phyloP scores from a whole-genome alignment of 2,113 vertebrate species.

The Gallinago undulata region DNA sequence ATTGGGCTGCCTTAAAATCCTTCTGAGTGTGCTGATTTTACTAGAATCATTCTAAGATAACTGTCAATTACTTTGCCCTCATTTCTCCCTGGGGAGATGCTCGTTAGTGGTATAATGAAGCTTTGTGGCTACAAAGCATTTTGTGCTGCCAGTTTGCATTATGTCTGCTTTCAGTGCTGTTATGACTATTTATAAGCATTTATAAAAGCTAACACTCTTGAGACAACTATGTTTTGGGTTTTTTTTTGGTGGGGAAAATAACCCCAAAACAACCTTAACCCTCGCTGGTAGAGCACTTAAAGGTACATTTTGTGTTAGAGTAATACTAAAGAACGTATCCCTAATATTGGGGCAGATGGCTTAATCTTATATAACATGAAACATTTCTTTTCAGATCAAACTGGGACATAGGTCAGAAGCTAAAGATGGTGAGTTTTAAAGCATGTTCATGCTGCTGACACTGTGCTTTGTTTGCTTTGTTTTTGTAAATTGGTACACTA shows the following conservation, averaged over 20 bases:
- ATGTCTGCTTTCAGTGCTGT: neutral
- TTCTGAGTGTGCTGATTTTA: neutral
- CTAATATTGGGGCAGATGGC: neutral
- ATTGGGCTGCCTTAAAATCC: too few relatives aligned
- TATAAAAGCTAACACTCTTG: neutral
- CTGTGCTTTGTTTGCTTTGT: neutral
- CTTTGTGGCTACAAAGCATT: neutral
- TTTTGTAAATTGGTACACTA: neutral
- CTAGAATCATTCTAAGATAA: neutral
- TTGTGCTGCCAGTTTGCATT: neutral
- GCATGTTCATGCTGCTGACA: neutral
- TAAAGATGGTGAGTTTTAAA: conserved; percentile 89
- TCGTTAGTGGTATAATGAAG: neutral
- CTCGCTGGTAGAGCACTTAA: neutral
- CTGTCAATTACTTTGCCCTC: neutral
- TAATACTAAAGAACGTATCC: neutral
- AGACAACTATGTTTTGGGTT: neutral
- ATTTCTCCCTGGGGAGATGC: neutral
- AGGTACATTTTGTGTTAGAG: neutral
- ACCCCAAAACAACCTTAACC: neutral
- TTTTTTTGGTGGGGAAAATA: neutral
- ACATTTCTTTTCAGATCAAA: conserved; percentile 85
- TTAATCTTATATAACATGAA: neutral
- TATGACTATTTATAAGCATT: neutral
- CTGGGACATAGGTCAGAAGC: conserved; percentile 96